phyloP scores from a whole-genome alignment of 2,113 vertebrate genomes.

The Sinosuthora webbiana region DNA sequence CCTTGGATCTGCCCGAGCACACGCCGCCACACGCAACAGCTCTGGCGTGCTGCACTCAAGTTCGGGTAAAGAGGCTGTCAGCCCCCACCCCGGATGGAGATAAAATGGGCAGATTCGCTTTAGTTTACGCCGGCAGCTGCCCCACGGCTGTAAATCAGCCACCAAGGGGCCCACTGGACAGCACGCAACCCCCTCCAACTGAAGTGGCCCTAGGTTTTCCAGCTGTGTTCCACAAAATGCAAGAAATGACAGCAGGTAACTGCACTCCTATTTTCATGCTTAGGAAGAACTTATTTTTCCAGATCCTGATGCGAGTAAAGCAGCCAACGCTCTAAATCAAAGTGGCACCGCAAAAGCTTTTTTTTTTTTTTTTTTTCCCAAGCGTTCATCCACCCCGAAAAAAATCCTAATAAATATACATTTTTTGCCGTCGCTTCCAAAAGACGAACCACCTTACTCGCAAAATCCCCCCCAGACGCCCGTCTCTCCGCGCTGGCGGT shows the following conservation, averaged over 20 bases:
- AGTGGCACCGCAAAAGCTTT: not conserved
- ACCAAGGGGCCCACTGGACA: not conserved
- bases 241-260: not conserved
- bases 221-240: not conserved
- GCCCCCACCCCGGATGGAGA: not conserved
- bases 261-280: not conserved
- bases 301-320: not conserved
- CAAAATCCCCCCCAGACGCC: not conserved
- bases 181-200: not conserved
- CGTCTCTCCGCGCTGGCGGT: not conserved
- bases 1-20: not conserved
- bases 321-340: not conserved
- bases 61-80: not conserved
- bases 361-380: not conserved
- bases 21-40: not conserved
- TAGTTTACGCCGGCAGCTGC: not conserved
- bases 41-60: not conserved
- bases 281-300: not conserved
- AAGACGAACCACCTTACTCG: not conserved
- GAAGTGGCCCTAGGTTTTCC: not conserved
- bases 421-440: not conserved
- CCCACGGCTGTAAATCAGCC: not conserved
- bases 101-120: not conserved
- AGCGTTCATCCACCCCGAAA: not conserved
- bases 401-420: not conserved